Base-by-base conservation (phyloP, 64 coral and sea anemone genomes). In the Dendronephthya gigantea region DNA sequence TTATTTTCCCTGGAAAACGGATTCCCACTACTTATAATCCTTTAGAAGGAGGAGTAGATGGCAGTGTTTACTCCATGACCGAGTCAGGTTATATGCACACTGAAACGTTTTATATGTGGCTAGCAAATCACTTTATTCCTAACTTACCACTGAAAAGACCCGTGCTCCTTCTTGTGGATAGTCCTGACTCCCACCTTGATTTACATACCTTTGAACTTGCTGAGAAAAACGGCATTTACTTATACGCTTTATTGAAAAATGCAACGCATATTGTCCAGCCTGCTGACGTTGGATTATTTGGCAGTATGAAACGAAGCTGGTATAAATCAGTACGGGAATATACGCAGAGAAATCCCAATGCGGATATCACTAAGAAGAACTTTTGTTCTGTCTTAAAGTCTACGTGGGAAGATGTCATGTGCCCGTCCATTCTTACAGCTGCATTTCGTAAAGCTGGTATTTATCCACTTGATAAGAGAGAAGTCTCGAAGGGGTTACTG, bases 51-150 rank as follows among this genome's bases (percentile, higher is more conserved):
- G 90, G 86, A 5, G 66, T 74, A 23, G 47, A 85, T 82, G 87
- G 91, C 85, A 89, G 83, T 66, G 65, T 89, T 36, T 92, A 88
- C 68, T 86, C 82, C 69, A 36, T 87, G 36, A 87, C 85, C 36
- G 76, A 87, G 34, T 83, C 58, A 49, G 58, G 88, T 10, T 83
- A 39, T 27, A 83, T 83, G 82, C 82, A 84, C 38, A 83, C 58
- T 65, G 34, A 36, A 34, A 68, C 17, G 14, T 84, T 84, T 83
- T 89, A 89, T 58, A 89, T 89, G 81, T 83, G 87, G 87, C 22
- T 83, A 34, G 35, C 87, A n/a, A 90, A 86, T 34, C 55, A 82
- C 45, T 82, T 85, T 36, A 90, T 90, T 39, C 39, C 68, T 2
- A 87, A 87, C 81, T 12, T 87, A 69, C 34, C 86, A 17, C 68